Evolutionary conservation across 2,888 invertebrate genomes (phyloP), one percentile per base, ranked within the genome.

Genomic region (Pyrochroa serraticornis): DNA sequence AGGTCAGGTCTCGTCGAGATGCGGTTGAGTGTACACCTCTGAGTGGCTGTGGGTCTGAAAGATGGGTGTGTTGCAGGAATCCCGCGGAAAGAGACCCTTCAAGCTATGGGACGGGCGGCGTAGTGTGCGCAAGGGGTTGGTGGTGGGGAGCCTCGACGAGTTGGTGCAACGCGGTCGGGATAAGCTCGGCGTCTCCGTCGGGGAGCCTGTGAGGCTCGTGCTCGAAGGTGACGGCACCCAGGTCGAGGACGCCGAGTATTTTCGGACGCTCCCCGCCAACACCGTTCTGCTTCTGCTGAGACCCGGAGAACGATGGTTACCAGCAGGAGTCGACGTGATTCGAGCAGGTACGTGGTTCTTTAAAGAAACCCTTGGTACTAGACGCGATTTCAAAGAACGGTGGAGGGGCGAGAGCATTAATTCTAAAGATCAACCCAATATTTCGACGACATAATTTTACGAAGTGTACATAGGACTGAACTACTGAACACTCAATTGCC

Each of bases 71-170:
- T 85, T 83, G 62, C 85, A 93, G 93, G 93, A 93, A 88, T 89
- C 91, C 87, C 91, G 93, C 85, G 92, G 91, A 87, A 93, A 93
- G 89, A 92, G 93, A 87, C 93, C 94, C 87, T 92, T 94, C 86
- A 94, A 94, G 89, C 90, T 94, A 90, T 94, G 94, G 94, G 93
- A 94, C 87, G 91, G 93, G 84, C 91, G 91, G 85, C 88, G 94
- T 84, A 93, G 89, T 85, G 90, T 93, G 81, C 88, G 93, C 82
- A 94, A 94, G 85, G 93, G 93, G 80, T 85, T 94, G 83, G 93
- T 93, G 79, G 94, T 93, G 82, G 90, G 90, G 81, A 92, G 91
- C 80, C 91, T 93, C 80, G 93, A 93, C 82, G 94, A 94, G 83
- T 85, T 79, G 73, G 78, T 79, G 71, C 78, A 78, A 69, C 76